A percentile compares a stretch with the other conserved stretches of the same genome.
These are phyloP conservation scores for Aptenodytes patagonicus DNA, from an alignment of 2,113 vertebrate genomes.

Conservation along the genomic window DNA sequence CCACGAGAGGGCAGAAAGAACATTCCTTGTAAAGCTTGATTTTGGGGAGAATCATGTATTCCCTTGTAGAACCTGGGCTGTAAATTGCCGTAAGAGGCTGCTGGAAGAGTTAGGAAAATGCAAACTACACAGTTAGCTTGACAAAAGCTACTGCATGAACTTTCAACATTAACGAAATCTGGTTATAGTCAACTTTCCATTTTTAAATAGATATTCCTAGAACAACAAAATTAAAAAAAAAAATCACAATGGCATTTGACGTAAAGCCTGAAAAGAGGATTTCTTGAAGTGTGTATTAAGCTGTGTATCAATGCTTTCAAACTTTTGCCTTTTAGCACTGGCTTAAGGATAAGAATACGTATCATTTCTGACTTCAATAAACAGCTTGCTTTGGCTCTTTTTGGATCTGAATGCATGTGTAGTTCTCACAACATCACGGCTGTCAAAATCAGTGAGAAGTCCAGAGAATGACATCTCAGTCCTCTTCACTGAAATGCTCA, in stretches of 20 bases:
- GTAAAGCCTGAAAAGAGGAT: neutral
- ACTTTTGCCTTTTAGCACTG: neutral
- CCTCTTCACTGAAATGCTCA: neutral
- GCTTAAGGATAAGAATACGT: neutral
- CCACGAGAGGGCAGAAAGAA: conserved; percentile 69
- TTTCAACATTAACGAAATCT: neutral
- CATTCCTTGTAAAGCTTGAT: neutral
- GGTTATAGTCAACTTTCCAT: neutral
- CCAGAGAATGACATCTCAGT: neutral
- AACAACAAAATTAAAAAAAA: neutral
- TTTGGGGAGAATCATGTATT: neutral
- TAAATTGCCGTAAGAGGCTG: neutral
- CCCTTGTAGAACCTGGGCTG: neutral
- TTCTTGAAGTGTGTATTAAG: neutral
- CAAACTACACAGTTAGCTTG: neutral
- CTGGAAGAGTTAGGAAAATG: neutral
- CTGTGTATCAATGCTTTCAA: neutral
- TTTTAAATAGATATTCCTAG: neutral
- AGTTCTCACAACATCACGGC: neutral
- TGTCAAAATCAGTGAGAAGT: neutral
- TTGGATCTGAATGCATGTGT: neutral
- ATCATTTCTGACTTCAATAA: neutral
- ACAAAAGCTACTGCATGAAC: neutral
- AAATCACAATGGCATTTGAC: neutral
- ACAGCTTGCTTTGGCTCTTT: neutral